Conservation (phyloP, 2,797 vertebrate species). For the Pseudochromis fuscus region DNA sequence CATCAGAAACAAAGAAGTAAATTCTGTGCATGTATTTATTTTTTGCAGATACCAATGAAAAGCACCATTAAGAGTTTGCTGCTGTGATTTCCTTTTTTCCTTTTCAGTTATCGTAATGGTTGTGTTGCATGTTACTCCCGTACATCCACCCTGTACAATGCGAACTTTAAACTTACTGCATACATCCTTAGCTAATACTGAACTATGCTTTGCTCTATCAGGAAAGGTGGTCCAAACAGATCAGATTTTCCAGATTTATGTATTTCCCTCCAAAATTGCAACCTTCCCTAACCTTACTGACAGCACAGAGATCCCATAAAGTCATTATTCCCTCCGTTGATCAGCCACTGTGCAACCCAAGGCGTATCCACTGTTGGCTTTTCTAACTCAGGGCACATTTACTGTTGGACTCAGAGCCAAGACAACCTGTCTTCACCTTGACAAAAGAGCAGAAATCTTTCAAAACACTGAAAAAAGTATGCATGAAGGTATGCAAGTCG, state of each 20-base stretch:
- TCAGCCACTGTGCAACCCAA: constrained; percentile 58
- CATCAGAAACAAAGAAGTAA: background rate
- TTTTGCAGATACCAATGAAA: background rate
- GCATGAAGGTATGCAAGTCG: constrained; percentile 60
- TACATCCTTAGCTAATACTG: too few species aligned
- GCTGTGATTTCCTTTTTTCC: background rate
- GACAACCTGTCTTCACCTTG: constrained; percentile 74
- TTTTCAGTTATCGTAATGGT: background rate
- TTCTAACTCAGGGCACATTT: constrained; percentile 69
- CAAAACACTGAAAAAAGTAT: constrained; percentile 63
- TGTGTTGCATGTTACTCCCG: background rate
- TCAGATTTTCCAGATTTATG: background rate
- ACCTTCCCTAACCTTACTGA: constrained; percentile 39
- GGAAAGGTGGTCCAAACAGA: background rate
- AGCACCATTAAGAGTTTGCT: background rate
- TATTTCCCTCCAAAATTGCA: background rate
- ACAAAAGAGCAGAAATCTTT: constrained; percentile 63
- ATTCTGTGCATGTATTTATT: too few species aligned
- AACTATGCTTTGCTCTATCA: background rate
- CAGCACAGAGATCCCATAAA: constrained; percentile 33
- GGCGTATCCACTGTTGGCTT: constrained; percentile 39
- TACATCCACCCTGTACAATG: background rate
- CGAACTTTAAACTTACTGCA: too few species aligned
- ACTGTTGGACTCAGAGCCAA: constrained; percentile 52
- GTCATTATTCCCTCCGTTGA: constrained; percentile 46